phyloP scores from a whole-genome alignment of 2,888 invertebrate species.

The Calliphora vomitoria region DNA sequence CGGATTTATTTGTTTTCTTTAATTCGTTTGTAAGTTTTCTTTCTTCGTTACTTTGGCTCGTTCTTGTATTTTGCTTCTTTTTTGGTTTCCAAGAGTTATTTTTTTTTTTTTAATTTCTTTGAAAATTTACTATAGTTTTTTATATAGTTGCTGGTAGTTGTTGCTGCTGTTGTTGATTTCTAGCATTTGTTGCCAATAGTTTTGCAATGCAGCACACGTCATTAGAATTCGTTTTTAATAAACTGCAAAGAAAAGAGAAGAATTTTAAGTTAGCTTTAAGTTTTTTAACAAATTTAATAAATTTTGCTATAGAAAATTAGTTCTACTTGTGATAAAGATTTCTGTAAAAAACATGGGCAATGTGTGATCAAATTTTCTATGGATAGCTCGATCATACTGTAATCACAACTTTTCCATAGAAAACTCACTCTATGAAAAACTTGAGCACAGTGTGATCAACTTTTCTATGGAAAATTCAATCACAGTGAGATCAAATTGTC shows the following conservation, averaged over 20 bases:
- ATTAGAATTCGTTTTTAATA: constrained; percentile 53
- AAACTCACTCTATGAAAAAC: too few species aligned
- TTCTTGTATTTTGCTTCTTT: constrained; percentile 9
- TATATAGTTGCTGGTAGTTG: constrained; percentile 5
- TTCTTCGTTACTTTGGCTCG: constrained; percentile 22
- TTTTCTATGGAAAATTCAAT: too few species aligned
- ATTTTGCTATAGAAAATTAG: too few species aligned
- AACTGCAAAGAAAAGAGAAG: constrained; percentile 51
- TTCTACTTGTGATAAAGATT: too few species aligned
- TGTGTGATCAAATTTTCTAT: too few species aligned
- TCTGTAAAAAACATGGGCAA: too few species aligned
- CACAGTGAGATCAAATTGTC: too few species aligned
- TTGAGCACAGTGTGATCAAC: too few species aligned
- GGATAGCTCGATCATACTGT: too few species aligned
- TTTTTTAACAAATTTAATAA: too few species aligned
- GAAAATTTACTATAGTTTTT: constrained; percentile 40
- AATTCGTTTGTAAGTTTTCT: not conserved
- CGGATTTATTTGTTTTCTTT: constrained; percentile 2
- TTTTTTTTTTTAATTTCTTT: constrained; percentile 13
- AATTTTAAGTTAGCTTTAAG: not conserved
- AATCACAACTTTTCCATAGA: too few species aligned
- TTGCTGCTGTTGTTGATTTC: constrained; percentile 31
- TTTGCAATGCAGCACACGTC: constrained; percentile 46
- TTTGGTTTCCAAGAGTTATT: constrained; percentile 24
- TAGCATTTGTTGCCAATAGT: constrained; percentile 61